These are phyloP conservation scores for Clarias pachynema DNA, from an alignment of 2,797 vertebrate species.

Conservation along the genomic window DNA sequence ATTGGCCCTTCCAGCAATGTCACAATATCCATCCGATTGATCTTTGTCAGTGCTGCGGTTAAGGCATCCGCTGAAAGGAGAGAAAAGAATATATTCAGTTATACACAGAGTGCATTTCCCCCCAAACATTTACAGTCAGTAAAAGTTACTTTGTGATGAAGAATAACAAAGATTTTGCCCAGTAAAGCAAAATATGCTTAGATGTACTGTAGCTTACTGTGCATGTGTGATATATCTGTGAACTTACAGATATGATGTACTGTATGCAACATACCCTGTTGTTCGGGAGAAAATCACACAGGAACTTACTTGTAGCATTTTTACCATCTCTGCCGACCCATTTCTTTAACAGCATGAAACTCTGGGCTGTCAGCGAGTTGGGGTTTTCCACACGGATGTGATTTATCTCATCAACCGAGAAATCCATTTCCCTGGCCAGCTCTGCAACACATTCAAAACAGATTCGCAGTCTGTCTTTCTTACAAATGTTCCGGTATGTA, in stretches of 20 bases:
- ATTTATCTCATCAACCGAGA: constrained; percentile 99
- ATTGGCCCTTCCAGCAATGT: constrained; percentile 99
- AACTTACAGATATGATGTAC: background rate
- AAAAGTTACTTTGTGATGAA: background rate
- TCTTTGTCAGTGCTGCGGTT: constrained; percentile 97
- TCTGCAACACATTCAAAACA: constrained; percentile 83
- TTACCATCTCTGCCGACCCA: constrained; percentile 98
- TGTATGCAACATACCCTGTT: constrained; percentile 4
- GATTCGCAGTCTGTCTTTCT: constrained; percentile 52
- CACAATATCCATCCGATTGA: constrained; percentile 99
- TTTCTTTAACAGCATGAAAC: constrained; percentile 99
- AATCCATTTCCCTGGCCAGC: constrained; percentile 97
- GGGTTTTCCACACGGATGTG: constrained; percentile 98
- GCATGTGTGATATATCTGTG: background rate
- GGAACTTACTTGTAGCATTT: constrained; percentile 96
- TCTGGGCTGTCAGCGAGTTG: constrained; percentile 97
- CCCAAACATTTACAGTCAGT: background rate
- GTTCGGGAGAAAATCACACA: background rate
- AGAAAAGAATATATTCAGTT: constrained; percentile 26
- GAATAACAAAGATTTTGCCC: background rate
- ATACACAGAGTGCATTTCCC: background rate
- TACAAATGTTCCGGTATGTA: constrained; percentile 22
- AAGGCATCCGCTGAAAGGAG: constrained; percentile 93
- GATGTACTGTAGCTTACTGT: background rate
- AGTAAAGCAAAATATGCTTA: background rate